A percentile compares a stretch with the other conserved stretches of the same genome.
Conservation (phyloP, 2,113 vertebrate species). For the Chionodraco myersi region DNA sequence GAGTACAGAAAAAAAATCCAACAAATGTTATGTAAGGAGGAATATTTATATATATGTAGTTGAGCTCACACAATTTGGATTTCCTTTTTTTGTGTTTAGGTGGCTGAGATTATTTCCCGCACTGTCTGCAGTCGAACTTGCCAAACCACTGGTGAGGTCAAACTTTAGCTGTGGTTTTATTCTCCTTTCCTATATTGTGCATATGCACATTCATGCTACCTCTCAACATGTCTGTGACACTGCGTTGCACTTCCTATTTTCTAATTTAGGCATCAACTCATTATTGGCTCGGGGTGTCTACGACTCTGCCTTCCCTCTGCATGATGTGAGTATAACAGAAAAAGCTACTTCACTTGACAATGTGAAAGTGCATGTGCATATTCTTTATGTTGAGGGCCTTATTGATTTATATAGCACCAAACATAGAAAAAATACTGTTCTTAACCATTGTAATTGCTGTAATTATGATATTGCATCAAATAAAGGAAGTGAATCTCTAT, state of each 20-base stretch:
- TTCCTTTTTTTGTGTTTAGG: slow-evolving; percentile 80
- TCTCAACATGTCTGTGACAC: neutral
- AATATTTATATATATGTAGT: neutral
- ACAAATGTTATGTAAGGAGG: neutral
- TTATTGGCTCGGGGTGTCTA: slow-evolving; percentile 94
- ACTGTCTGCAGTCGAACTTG: slow-evolving; percentile 88
- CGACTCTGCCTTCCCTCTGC: slow-evolving; percentile 94
- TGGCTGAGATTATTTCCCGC: slow-evolving; percentile 94
- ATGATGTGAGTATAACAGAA: slow-evolving; percentile 88
- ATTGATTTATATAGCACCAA: neutral
- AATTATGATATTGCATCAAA: neutral
- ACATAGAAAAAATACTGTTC: neutral
- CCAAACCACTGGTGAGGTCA: slow-evolving; percentile 92
- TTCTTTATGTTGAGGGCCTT: neutral
- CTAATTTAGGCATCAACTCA: slow-evolving; percentile 89
- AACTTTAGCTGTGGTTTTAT: neutral
- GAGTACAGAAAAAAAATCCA: slow-evolving; percentile 75
- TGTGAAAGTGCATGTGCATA: neutral
- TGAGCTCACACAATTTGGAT: neutral
- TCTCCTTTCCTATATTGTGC: too few species aligned
- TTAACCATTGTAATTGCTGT: too few species aligned
- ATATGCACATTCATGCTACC: too few species aligned
- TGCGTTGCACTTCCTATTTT: slow-evolving; percentile 22
- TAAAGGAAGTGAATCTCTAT: neutral
- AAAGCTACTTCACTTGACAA: neutral